Evolutionary conservation across 2,888 invertebrate species (phyloP).

Genomic region (Fragum fragum): DNA sequence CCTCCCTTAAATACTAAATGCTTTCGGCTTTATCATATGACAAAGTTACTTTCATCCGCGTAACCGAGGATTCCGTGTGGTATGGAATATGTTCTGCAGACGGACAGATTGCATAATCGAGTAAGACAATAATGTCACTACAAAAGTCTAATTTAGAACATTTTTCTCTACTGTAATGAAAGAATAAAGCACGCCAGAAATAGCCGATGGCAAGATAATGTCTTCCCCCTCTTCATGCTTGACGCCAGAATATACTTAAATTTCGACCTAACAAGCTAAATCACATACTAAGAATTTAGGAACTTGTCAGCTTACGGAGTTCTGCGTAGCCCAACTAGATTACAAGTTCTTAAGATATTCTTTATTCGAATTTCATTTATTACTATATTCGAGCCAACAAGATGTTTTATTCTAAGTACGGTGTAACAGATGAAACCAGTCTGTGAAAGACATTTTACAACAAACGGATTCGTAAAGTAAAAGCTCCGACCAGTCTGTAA

Average conservation of each 20-base stretch:
- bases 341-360: background rate
- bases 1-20: too few relatives aligned
- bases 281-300: background rate
- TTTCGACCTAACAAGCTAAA: background rate
- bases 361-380: too few relatives aligned
- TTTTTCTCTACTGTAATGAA: conserved; percentile 25
- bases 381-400: too few relatives aligned
- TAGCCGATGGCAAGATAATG: conserved; percentile 29
- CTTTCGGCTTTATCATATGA: too few relatives aligned
- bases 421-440: too few relatives aligned
- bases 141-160: conserved; percentile 27
- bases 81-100: background rate
- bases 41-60: background rate
- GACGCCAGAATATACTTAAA: conserved; percentile 5
- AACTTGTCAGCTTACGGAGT: background rate
- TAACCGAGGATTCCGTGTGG: conserved; percentile 1
- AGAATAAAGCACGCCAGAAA: conserved; percentile 22
- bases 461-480: too few relatives aligned
- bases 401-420: too few relatives aligned
- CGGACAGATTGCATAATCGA: conserved; percentile 20
- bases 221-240: background rate
- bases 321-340: background rate
- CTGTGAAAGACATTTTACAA: too few relatives aligned
- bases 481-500: too few relatives aligned
- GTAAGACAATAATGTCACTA: conserved; percentile 24